Conservation (phyloP, 1,140 invertebrate genomes). For the Lepidurus arcticus region DNA sequence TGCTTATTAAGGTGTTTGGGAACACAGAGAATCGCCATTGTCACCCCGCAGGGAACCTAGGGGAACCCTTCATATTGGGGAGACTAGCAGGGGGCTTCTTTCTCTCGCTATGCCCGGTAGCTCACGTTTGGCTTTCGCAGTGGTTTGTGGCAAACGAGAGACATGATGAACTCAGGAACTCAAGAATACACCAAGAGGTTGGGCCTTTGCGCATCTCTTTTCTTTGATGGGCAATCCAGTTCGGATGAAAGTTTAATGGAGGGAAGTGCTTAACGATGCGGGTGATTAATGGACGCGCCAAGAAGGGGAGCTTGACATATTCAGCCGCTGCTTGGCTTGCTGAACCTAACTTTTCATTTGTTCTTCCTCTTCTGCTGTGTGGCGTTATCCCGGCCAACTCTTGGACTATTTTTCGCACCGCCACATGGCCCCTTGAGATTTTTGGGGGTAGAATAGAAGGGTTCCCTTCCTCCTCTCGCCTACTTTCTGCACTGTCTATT, state of each 20-base stretch:
- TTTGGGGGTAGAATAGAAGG: not conserved
- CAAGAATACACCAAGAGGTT: not conserved
- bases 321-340: not conserved
- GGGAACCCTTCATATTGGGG: no score
- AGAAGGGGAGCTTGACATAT: constrained; percentile 9
- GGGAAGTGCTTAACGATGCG: constrained; percentile 16
- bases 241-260: constrained; percentile 15
- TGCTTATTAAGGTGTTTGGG: no score
- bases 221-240: constrained; percentile 8
- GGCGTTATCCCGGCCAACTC: not conserved
- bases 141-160: not conserved
- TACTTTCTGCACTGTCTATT: not conserved
- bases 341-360: constrained; percentile 16
- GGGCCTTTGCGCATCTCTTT: not conserved
- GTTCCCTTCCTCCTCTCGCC: not conserved
- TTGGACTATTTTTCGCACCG: not conserved
- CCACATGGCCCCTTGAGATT: constrained; percentile 7
- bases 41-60: no score
- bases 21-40: no score
- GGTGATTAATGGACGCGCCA: not conserved
- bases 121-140: no score
- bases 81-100: no score
- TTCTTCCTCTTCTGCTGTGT: not conserved
- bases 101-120: no score
- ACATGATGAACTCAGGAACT: not conserved